phyloP scores from a whole-genome alignment of 2,113 vertebrate genomes.

The Isurus oxyrinchus region DNA sequence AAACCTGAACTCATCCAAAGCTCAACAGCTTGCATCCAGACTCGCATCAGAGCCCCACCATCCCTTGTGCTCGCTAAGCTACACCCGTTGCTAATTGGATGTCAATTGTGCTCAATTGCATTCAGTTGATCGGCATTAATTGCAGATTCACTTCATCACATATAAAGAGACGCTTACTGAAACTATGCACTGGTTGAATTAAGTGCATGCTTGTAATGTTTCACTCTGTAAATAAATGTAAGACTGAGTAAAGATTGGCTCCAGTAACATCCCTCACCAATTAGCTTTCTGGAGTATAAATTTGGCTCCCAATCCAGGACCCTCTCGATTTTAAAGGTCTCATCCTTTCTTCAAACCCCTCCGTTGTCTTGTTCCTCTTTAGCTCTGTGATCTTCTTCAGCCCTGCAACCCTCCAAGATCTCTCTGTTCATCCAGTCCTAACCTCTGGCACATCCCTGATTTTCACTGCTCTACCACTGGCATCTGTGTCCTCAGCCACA shows the following conservation, averaged over 20 bases:
- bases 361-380: not conserved
- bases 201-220: not conserved
- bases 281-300: not conserved
- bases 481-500: not conserved
- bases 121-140: not conserved
- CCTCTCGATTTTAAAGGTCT: not conserved
- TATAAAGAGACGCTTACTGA: not conserved
- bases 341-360: not conserved
- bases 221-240: not conserved
- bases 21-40: not conserved
- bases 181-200: not conserved
- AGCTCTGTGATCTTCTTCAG: not conserved
- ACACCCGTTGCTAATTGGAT: not conserved
- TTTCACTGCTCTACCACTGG: not conserved
- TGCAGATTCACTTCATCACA: not conserved
- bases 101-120: not conserved
- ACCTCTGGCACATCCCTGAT: not conserved
- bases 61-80: not conserved
- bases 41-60: not conserved
- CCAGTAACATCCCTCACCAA: not conserved
- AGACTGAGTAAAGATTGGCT: not conserved
- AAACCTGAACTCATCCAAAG: not conserved
- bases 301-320: not conserved
- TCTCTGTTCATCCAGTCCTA: not conserved
- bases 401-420: not conserved